Conservation (phyloP, 2,797 vertebrate genomes). For the Cheirogaleus major region DNA sequence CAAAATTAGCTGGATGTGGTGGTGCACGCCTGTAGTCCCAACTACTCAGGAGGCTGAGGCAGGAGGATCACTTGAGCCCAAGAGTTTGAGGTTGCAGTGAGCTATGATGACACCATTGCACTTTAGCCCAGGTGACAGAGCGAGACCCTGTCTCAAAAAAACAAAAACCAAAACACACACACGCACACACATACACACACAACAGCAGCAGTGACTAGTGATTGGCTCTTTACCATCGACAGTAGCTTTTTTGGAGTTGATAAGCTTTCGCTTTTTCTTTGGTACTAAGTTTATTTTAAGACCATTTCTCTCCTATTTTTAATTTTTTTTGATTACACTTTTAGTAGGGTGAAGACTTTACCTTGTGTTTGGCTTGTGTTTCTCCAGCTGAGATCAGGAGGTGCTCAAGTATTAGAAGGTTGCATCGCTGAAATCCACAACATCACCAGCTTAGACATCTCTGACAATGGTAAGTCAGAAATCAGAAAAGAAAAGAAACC, state of each 20-base stretch:
- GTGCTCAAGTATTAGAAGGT: constrained; percentile 98
- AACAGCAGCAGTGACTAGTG: not conserved
- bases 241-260: not conserved
- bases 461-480: constrained; percentile 94
- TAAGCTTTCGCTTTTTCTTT: not conserved
- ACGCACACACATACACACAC: not conserved
- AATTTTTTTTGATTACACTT: not conserved
- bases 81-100: not conserved
- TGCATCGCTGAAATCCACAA: constrained; percentile 99
- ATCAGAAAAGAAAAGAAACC: not conserved
- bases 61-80: not conserved
- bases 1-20: not conserved
- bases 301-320: constrained; percentile 37
- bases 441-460: constrained; percentile 97
- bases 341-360: constrained; percentile 64
- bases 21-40: not conserved
- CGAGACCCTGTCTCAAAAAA: not conserved
- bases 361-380: constrained; percentile 73
- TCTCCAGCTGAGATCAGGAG: constrained; percentile 94
- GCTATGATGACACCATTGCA: not conserved
- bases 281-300: constrained; percentile 44
- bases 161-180: not conserved
- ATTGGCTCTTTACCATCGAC: not conserved
- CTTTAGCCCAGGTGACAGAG: not conserved
- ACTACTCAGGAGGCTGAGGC: not conserved